These are phyloP conservation scores for Oxystoma pomonae DNA, from an alignment of 2,888 invertebrate genomes.

Conservation along the genomic window DNA sequence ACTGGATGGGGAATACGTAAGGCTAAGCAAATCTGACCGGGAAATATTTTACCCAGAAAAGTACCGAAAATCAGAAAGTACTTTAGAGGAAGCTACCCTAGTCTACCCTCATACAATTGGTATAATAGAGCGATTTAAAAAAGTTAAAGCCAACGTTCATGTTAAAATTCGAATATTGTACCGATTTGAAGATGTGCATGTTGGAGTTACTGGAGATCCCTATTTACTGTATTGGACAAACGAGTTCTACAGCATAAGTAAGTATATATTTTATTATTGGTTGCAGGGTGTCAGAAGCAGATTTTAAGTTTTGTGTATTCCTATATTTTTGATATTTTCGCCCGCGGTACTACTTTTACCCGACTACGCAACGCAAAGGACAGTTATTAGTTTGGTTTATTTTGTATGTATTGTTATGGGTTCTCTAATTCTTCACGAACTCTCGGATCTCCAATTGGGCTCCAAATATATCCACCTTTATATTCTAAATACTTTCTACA, in stretches of 20 bases:
- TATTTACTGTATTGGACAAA: slow-evolving; percentile 19
- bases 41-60: slow-evolving; percentile 14
- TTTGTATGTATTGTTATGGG: too few species aligned
- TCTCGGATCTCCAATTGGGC: too few species aligned
- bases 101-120: slow-evolving; percentile 17
- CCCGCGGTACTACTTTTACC: too few species aligned
- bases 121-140: slow-evolving; percentile 17
- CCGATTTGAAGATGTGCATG: slow-evolving; percentile 13
- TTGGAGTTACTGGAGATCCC: slow-evolving; percentile 15
- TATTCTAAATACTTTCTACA: too few species aligned
- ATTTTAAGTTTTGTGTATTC: too few species aligned
- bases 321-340: too few species aligned
- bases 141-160: slow-evolving; percentile 5
- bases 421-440: too few species aligned
- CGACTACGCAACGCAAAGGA: too few species aligned
- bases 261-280: too few species aligned
- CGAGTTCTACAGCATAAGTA: slow-evolving; percentile 18
- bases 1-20: slow-evolving; percentile 11
- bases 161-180: slow-evolving; percentile 15
- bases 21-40: slow-evolving; percentile 11
- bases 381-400: too few species aligned
- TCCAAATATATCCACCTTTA: too few species aligned
- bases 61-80: slow-evolving; percentile 14
- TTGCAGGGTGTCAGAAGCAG: too few species aligned
- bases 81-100: slow-evolving; percentile 4